Base-by-base conservation (phyloP, 1,140 invertebrate species). In the Brachystomella parvula region DNA sequence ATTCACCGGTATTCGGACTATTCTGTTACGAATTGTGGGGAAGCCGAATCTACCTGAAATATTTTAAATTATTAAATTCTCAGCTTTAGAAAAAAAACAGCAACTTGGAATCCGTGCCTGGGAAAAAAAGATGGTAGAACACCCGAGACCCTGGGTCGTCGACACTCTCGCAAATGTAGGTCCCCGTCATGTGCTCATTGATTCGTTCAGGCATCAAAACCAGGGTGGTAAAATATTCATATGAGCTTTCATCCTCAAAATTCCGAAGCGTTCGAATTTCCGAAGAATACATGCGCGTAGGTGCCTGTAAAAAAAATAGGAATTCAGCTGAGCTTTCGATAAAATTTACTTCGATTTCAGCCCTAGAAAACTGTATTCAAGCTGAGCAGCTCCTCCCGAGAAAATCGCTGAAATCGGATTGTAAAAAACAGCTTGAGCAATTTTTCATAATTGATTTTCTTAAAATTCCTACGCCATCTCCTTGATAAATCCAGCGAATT, bases 101-200 rank as follows among this genome's bases (percentile, higher is more conserved):
- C 3, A 60, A 44, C 28, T 3, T 33, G 6, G 6, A 9, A 2
- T 59, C 39, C 33, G 3, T 47, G 66, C 68, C 68, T 31, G 61
- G 53, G 58, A 73, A 71, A 49, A 73, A 19, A 24, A 73, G 53
- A 62, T 73, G 69, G 49, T 64, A 70, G 1, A 57, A 59, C 21
- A 64, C 59, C 31, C 62, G 39, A 6, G 62, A n/a, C 24, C 66
- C 47, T 0, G 61, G 56, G 21, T 68, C 30, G 2, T 66, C 49
- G 2, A 68, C 57, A 33, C 67, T 63, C 31, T 63, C 61, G 24
- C 71, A 73, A 31, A 68, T 62, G 39, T 73, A 73, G 3, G 66
- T 66, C 2, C 71, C 71, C 0, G 71, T 73, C 53, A 69, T 61
- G 24, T 67, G 61, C 61, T 73, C 71, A 65, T 73, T 71, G 35